phyloP scores from a whole-genome alignment of 35 echinoderm and acorn worm genomes.

The Strongylocentrotus purpuratus region DNA sequence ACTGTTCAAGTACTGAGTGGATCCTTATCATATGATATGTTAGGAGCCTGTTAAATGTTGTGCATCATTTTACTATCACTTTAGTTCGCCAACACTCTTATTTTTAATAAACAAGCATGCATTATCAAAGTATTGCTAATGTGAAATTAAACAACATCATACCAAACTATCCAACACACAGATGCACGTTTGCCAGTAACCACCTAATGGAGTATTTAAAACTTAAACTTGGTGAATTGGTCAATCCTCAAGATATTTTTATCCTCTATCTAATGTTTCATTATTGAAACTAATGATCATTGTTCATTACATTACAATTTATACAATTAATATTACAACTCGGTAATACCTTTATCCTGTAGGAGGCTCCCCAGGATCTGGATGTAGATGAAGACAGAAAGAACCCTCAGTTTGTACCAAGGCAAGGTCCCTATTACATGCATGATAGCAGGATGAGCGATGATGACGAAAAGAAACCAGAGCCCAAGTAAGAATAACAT shows the following conservation, averaged over 20 bases:
- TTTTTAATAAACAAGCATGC: not conserved
- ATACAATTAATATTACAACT: no score
- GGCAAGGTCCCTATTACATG: conserved; percentile 40
- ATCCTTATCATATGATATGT: no score
- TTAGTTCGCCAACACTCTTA: not conserved
- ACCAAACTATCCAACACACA: no score
- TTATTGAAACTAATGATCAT: not conserved
- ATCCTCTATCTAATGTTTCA: no score
- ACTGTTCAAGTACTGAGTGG: no score
- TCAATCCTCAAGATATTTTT: not conserved
- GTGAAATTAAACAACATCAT: not conserved
- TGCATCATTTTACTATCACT: not conserved
- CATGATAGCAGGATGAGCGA: conserved; percentile 23
- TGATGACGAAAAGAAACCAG: conserved; percentile 31
- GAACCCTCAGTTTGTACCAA: conserved; percentile 42
- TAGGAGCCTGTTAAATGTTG: not conserved
- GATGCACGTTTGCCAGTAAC: not conserved
- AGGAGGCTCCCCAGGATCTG: conserved; percentile 34
- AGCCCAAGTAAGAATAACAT: not conserved
- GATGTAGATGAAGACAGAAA: conserved; percentile 45
- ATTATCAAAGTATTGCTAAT: not conserved
- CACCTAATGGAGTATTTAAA: not conserved
- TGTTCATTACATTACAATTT: not conserved
- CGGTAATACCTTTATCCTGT: not conserved
- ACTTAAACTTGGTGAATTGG: not conserved